These are phyloP conservation scores for Ornithorhynchus anatinus DNA, from an alignment of 2,113 vertebrate species.

Conservation along the genomic window DNA sequence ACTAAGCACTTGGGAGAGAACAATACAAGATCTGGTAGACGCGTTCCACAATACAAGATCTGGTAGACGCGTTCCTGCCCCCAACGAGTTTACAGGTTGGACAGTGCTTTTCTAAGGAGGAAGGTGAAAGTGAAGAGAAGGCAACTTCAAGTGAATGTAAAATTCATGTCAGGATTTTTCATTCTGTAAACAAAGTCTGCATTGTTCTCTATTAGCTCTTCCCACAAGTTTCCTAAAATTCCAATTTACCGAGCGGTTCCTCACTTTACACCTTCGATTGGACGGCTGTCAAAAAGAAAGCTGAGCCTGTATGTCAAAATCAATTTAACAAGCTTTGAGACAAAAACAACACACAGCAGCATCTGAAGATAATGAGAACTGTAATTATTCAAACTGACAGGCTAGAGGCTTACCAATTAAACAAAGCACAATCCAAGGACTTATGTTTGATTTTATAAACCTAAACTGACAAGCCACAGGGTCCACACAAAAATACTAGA, in stretches of 20 bases:
- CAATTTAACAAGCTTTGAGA: constrained; percentile 65
- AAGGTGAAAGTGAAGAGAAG: no score
- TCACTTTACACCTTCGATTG: constrained; percentile 56
- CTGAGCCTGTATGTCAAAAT: constrained; percentile 59
- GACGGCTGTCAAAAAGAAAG: constrained; percentile 56
- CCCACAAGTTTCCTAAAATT: constrained; percentile 9
- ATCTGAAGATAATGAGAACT: constrained; percentile 67
- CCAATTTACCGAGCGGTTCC: constrained; percentile 53
- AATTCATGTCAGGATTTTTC: no score
- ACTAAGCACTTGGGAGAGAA: no score
- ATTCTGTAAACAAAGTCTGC: constrained; percentile 1
- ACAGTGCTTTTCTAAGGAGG: no score
- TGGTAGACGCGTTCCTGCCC: no score
- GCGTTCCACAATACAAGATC: no score
- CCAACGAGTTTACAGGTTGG: no score
- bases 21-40: no score
- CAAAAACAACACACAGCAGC: constrained; percentile 50
- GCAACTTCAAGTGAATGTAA: no score
- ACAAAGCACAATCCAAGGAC: constrained; percentile 55
- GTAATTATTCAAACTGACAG: constrained; percentile 70
- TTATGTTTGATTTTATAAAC: constrained; percentile 37
- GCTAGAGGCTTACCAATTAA: constrained; percentile 66
- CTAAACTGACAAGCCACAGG: constrained; percentile 44
- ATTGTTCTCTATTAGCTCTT: constrained; percentile 17
- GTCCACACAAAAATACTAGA: constrained; percentile 47